Evolutionary conservation across 1,140 invertebrate genomes (phyloP).

Genomic region (Cataglyphis hispanica): DNA sequence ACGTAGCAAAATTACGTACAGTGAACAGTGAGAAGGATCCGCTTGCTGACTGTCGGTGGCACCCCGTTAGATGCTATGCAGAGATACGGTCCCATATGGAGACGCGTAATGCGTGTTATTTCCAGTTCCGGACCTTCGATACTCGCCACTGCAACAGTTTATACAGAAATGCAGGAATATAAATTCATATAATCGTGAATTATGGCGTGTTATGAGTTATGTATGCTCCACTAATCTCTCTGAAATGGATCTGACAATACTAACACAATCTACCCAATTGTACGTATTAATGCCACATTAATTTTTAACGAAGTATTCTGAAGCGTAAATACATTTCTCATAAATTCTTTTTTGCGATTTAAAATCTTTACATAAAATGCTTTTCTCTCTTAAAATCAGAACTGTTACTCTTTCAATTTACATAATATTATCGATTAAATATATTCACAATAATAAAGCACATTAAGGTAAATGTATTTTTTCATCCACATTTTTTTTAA

Average conservation of each 20-base stretch:
- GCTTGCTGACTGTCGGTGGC: conserved; percentile 92
- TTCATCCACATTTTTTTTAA: neutral
- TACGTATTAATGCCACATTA: conserved; percentile 36
- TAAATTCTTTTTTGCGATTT: neutral
- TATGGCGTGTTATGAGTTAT: conserved; percentile 30
- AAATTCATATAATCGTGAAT: conserved; percentile 42
- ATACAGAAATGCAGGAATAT: conserved; percentile 17
- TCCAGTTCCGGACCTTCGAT: conserved; percentile 86
- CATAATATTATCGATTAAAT: neutral
- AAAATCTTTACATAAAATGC: neutral
- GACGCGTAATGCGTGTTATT: conserved; percentile 87
- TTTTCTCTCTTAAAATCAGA: neutral
- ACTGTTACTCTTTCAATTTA: neutral
- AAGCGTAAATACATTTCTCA: conserved; percentile 12
- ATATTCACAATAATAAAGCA: neutral
- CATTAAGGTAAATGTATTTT: neutral
- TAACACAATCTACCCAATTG: conserved; percentile 44
- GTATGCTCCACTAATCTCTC: conserved; percentile 13
- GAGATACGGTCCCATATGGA: conserved; percentile 90
- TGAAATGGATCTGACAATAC: neutral
- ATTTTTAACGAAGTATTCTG: neutral
- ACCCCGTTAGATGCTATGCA: conserved; percentile 92
- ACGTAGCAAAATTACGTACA: conserved; percentile 88
- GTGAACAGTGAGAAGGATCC: conserved; percentile 91
- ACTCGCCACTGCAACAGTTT: conserved; percentile 81